Conservation (phyloP, 2,797 vertebrate species). For the Argya squamiceps region DNA sequence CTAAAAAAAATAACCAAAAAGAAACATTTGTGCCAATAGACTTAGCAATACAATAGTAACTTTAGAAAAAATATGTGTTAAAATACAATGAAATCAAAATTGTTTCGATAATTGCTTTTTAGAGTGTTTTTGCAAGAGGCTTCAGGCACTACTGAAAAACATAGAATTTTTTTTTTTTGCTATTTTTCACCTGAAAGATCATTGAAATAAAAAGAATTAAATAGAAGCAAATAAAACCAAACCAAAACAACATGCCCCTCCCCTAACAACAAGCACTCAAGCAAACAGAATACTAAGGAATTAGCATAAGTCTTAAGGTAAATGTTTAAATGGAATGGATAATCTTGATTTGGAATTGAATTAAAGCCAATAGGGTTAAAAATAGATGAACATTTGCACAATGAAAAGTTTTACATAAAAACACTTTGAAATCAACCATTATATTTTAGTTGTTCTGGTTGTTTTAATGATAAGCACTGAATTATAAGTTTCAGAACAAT, state of each 20-base stretch:
- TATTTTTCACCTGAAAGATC: neutral
- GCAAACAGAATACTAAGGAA: neutral
- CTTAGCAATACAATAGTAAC: neutral
- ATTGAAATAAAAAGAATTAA: neutral
- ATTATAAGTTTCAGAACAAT: neutral
- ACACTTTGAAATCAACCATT: neutral
- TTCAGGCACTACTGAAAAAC: neutral
- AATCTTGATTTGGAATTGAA: neutral
- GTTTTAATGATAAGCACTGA: neutral
- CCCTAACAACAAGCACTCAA: neutral
- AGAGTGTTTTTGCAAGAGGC: neutral
- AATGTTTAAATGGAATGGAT: neutral
- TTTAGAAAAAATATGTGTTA: neutral
- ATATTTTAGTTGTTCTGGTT: neutral
- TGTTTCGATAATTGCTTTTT: neutral
- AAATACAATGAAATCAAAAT: neutral
- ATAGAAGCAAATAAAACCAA: neutral
- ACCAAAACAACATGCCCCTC: accelerated
- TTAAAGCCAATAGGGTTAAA: neutral
- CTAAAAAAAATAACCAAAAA: neutral
- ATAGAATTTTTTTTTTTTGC: neutral
- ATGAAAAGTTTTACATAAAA: neutral
- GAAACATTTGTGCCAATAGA: neutral
- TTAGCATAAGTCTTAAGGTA: neutral
- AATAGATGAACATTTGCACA: neutral